Evolutionary conservation across 2,888 invertebrate species (phyloP).

Genomic region (Helobdella robusta): DNA sequence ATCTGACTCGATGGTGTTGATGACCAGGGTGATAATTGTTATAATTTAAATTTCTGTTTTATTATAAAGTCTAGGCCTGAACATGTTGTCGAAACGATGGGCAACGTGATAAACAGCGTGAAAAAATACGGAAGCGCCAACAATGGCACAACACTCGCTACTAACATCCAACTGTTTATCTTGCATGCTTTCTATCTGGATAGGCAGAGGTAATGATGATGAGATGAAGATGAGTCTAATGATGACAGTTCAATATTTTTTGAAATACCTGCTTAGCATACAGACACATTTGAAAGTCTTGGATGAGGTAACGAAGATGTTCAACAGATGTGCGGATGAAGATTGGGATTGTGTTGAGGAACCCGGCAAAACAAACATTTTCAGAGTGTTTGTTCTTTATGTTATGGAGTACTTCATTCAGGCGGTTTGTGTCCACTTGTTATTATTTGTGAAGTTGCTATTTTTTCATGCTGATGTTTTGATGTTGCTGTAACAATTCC

Average conservation of each 20-base stretch:
- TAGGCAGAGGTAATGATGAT: not conserved
- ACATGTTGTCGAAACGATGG: no score
- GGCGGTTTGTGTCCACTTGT: not conserved
- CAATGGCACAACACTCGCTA: not conserved
- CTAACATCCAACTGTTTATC: slow-evolving; percentile 1
- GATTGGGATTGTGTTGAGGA: slow-evolving; percentile 27
- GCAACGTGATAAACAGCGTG: no score
- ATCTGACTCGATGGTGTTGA: no score
- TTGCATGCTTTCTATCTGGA: slow-evolving; percentile 9
- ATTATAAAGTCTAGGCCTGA: no score
- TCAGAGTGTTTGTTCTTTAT: not conserved
- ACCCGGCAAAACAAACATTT: slow-evolving; percentile 23
- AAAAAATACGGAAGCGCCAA: no score
- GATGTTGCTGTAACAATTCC: no score
- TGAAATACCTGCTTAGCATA: no score
- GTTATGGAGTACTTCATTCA: slow-evolving; percentile 29
- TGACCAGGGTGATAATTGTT: no score
- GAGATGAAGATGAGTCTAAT: not conserved
- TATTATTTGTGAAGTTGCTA: no score
- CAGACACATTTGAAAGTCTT: slow-evolving; percentile 11
- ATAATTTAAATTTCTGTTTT: no score
- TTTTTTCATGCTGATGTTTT: no score
- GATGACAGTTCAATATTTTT: no score
- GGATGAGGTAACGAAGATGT: slow-evolving; percentile 21
- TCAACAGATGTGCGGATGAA: slow-evolving; percentile 24